Evolutionary conservation across 92 coral and sea anemone genomes (phyloP).

Genomic region (Epizoanthus fatuus): DNA sequence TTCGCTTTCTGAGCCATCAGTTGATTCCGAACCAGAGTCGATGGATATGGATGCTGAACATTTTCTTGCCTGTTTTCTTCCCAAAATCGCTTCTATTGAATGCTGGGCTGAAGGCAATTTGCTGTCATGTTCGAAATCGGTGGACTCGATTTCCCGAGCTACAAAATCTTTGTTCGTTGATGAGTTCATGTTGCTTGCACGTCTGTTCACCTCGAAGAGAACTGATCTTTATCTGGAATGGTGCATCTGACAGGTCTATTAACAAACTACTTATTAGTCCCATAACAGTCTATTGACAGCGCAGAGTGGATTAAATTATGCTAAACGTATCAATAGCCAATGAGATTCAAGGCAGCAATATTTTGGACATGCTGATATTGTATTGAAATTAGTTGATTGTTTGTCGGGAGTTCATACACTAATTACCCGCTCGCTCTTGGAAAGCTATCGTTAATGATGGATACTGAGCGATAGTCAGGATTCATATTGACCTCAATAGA

Average conservation of each 20-base stretch:
- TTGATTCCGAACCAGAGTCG: conserved; percentile 31
- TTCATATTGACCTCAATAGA: conserved; percentile 64
- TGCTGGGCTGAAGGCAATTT: conserved; percentile 60
- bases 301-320: conserved; percentile 84
- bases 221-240: conserved; percentile 59
- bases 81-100: conserved; percentile 76
- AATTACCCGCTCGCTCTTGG: conserved; percentile 85
- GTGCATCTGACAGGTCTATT: conserved; percentile 66
- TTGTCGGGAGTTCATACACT: conserved; percentile 82
- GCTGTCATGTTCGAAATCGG: conserved; percentile 37
- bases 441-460: conserved; percentile 81
- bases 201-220: conserved; percentile 58
- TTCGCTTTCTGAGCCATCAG: conserved; percentile 29
- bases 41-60: conserved; percentile 20
- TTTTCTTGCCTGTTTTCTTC: conserved; percentile 47
- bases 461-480: conserved; percentile 57
- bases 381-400: conserved; percentile 86
- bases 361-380: conserved; percentile 89
- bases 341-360: conserved; percentile 64
- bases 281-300: conserved; percentile 86
- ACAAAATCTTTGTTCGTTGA: conserved; percentile 4
- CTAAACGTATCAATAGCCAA: conserved; percentile 88
- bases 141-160: conserved; percentile 5
- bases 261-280: conserved; percentile 78
- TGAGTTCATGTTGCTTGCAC: conserved; percentile 40